A percentile compares a stretch with the other conserved stretches of the same genome.
These are phyloP conservation scores for Asbolus verrucosus DNA, from an alignment of 1,140 invertebrate species.

Conservation along the genomic window DNA sequence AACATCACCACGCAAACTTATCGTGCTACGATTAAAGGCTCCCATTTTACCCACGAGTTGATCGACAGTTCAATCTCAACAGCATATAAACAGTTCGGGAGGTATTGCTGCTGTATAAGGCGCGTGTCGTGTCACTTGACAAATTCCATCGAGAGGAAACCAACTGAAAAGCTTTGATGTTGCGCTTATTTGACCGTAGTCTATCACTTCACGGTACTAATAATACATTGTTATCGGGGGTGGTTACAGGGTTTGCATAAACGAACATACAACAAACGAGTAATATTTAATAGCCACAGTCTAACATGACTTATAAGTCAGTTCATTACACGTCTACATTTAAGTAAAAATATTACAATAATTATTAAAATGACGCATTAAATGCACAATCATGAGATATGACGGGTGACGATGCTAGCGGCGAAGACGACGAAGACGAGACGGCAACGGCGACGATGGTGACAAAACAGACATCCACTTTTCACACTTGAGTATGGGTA, in stretches of 20 bases:
- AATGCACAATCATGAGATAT: slow-evolving; percentile 21
- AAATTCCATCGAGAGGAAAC: neutral
- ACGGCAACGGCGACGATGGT: slow-evolving; percentile 6
- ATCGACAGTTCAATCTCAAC: neutral
- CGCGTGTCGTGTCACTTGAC: too few relatives aligned
- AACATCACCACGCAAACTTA: slow-evolving; percentile 48
- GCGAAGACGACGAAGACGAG: slow-evolving; percentile 5
- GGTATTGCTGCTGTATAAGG: too few relatives aligned
- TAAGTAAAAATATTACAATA: slow-evolving; percentile 57
- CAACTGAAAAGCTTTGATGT: slow-evolving; percentile 13
- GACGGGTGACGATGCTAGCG: slow-evolving; percentile 3
- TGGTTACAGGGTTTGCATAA: slow-evolving; percentile 16
- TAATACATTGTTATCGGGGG: slow-evolving; percentile 24
- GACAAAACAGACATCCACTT: neutral
- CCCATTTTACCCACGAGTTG: neutral
- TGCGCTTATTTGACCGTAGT: slow-evolving; percentile 31
- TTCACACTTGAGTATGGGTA: slow-evolving; percentile 80
- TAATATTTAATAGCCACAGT: slow-evolving; percentile 54
- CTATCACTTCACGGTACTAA: slow-evolving; percentile 19
- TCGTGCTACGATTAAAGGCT: neutral
- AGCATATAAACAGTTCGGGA: neutral
- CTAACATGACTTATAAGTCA: slow-evolving; percentile 50
- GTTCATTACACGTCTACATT: slow-evolving; percentile 50
- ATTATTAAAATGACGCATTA: slow-evolving; percentile 40
- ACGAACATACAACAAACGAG: slow-evolving; percentile 56